Base-by-base conservation (phyloP, 1,140 invertebrate genomes). In the Monochamus saltuarius region DNA sequence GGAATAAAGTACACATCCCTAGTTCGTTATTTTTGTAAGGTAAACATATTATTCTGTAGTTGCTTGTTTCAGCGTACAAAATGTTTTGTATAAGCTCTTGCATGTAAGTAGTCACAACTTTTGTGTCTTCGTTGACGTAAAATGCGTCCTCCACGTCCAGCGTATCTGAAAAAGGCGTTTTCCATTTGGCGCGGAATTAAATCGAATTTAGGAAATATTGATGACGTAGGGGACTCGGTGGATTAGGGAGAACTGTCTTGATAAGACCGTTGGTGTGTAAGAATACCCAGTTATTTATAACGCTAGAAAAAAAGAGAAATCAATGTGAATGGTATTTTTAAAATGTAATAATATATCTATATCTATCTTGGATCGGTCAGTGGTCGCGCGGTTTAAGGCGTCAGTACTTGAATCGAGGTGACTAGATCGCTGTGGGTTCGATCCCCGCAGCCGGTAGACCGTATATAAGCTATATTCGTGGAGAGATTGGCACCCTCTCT, bases 171-270 rank as follows among this genome's bases (percentile, higher is more conserved):
- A 92, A 92, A 1, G 83, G 75, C 4, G 78, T 75, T 29, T 80
- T 66, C 90, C 90, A 93, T 1, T 69, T 68, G 13, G 85, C 87
- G 73, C 87, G 89, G 76, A 92, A 92, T 69, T 89, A 90, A 13
- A 91, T 70, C 0, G 85, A 84, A 66, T 90, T 91, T 0, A 84
- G 81, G 6, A 91, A n/a, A 72, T 0, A 92, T 58, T 9, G 89
- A 68, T 29, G 78, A 73, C 0, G 86, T 84, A 13, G 78, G 0
- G 78, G 54, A 19, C 50, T 22, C n/a, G 62, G 56, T 16, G 62
- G 62, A 8, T 7, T 14, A 2, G 53, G 51, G 7, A 71, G 17
- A 22, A 89, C 72, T 19, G 78, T 72, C 6, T 79, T 75, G 51
- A 90, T 88, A n/a, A 82, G 78, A 2, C 82, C 80, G 7, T 79